These are phyloP conservation scores for Ormyrus thymus DNA, from an alignment of 2,888 invertebrate species.

Conservation along the genomic window DNA sequence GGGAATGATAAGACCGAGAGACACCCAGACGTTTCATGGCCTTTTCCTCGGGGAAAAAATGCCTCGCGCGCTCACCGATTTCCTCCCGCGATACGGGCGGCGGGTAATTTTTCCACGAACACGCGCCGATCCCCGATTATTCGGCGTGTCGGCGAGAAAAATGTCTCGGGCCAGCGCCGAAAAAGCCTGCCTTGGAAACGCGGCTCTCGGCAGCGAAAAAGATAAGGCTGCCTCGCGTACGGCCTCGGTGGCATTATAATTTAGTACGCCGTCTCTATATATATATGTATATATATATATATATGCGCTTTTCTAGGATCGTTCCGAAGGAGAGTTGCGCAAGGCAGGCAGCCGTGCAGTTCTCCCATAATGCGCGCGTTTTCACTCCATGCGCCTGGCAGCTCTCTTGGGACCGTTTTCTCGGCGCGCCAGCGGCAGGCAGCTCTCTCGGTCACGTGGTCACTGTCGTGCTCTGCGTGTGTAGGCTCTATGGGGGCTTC, in stretches of 20 bases:
- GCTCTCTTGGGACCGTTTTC: slow-evolving; percentile 33
- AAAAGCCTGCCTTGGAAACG: too few relatives aligned
- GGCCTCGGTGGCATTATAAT: slow-evolving; percentile 45
- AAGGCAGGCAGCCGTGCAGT: slow-evolving; percentile 9
- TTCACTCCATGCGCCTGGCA: slow-evolving; percentile 29
- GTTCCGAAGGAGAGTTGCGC: slow-evolving; percentile 47
- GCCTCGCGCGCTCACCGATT: too few relatives aligned
- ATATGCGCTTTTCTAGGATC: slow-evolving; percentile 45
- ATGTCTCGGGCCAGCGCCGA: too few relatives aligned
- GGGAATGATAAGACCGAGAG: neutral
- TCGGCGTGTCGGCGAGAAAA: too few relatives aligned
- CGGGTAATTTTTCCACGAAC: too few relatives aligned
- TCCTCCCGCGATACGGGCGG: too few relatives aligned
- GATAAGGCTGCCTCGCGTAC: too few relatives aligned
- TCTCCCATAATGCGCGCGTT: slow-evolving; percentile 37
- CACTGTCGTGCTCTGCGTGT: slow-evolving; percentile 12
- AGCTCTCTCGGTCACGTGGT: slow-evolving; percentile 45
- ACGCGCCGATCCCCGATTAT: too few relatives aligned
- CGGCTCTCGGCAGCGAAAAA: too few relatives aligned
- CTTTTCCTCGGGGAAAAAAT: too few relatives aligned
- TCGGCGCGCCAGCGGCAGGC: neutral
- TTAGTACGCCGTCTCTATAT: slow-evolving; percentile 12
- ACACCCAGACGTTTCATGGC: neutral
- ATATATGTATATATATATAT: neutral
- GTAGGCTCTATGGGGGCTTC: too few relatives aligned